Percentiles rank a stretch among this genome's conserved stretches.
Conservation (phyloP, 2,888 invertebrate genomes). For the Galeruca laticollis region DNA sequence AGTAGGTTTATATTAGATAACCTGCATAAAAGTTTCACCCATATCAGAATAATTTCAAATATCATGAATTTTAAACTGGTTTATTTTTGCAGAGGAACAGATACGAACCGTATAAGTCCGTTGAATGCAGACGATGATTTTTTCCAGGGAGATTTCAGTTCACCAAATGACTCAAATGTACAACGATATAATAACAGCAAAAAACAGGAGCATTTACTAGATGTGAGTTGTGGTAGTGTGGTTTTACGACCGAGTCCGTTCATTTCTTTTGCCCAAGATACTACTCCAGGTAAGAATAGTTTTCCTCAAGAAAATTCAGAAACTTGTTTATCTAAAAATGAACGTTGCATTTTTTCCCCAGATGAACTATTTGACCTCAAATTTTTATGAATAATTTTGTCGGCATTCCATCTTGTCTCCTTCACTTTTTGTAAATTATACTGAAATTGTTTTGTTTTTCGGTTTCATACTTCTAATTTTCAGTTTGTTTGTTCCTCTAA, state of each 20-base stretch:
- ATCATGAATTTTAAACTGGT: not conserved
- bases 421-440: too few species aligned
- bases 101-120: slow-evolving; percentile 1
- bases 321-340: not conserved
- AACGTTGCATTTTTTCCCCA: too few species aligned
- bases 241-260: slow-evolving; percentile 69
- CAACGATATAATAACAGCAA: slow-evolving; percentile 36
- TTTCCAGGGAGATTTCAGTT: slow-evolving; percentile 23
- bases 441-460: too few species aligned
- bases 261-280: slow-evolving; percentile 72
- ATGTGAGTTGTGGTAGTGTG: slow-evolving; percentile 65
- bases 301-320: not conserved
- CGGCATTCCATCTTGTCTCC: too few species aligned
- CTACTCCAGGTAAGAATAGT: slow-evolving; percentile 69
- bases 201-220: slow-evolving; percentile 9
- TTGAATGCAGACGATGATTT: slow-evolving; percentile 23
- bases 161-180: not conserved
- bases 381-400: too few species aligned
- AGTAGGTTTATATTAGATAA: too few species aligned
- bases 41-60: not conserved
- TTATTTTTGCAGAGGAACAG: not conserved
- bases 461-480: too few species aligned
- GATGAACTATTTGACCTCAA: too few species aligned
- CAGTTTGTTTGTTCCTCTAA: too few species aligned
- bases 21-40: too few species aligned